Percentiles rank a stretch among this genome's conserved stretches.
Evolutionary conservation across 2,113 vertebrate genomes (phyloP).

Genomic region (Callipepla squamata): DNA sequence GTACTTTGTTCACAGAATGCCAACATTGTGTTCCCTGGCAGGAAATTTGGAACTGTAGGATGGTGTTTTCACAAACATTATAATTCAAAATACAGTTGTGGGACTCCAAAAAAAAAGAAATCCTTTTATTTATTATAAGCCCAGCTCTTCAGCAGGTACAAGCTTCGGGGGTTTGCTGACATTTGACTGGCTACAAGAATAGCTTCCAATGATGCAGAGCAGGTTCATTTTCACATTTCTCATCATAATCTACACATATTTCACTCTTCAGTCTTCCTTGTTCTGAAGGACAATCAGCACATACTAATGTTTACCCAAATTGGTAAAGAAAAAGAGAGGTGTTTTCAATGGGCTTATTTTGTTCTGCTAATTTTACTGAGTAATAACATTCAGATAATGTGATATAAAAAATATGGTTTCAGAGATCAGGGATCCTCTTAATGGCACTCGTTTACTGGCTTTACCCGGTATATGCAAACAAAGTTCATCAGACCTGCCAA

Average conservation of each 20-base stretch:
- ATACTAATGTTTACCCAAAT: constrained; percentile 15
- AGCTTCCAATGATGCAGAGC: constrained; percentile 13
- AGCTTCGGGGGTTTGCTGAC: neutral
- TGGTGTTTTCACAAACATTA: constrained; percentile 16
- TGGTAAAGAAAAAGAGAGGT: constrained; percentile 9
- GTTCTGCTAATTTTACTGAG: neutral
- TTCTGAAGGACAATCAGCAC: neutral
- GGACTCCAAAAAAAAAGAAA: constrained; percentile 8
- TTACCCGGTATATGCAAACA: neutral
- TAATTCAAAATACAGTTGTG: constrained; percentile 22
- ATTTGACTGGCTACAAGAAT: constrained; percentile 19
- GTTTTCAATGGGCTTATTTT: neutral
- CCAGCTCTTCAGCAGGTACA: neutral
- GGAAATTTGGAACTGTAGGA: constrained; percentile 2
- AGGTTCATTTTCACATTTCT: constrained; percentile 42
- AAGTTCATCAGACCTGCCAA: neutral
- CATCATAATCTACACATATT: constrained; percentile 10
- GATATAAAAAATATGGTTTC: neutral
- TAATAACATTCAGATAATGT: constrained; percentile 16
- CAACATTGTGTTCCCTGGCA: constrained; percentile 1
- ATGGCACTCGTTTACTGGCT: neutral
- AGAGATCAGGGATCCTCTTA: neutral
- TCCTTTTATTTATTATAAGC: constrained; percentile 20
- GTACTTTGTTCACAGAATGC: constrained; percentile 44
- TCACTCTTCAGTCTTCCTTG: neutral